Conservation (phyloP, 2,888 invertebrate species). For the Cybosia mesomella region DNA sequence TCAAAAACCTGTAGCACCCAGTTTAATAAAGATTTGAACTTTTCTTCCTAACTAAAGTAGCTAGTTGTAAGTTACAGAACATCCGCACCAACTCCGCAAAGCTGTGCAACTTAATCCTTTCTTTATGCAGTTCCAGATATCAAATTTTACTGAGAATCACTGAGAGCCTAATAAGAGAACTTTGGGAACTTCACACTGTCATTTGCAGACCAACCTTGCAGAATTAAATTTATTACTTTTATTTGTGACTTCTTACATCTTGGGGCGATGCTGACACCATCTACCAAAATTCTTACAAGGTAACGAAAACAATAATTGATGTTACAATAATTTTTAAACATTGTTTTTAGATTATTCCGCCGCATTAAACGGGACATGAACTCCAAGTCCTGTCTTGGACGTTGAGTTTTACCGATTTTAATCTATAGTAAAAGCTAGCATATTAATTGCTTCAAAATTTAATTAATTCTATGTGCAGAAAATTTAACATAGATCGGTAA, state of each 20-base stretch:
- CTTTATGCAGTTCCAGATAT: background rate
- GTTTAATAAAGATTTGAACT: background rate
- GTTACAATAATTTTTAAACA: too few relatives aligned
- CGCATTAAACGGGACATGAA: too few relatives aligned
- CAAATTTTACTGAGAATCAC: background rate
- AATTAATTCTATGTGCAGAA: background rate
- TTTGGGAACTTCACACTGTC: background rate
- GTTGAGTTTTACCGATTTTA: too few relatives aligned
- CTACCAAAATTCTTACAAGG: too few relatives aligned
- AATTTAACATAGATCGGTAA: conserved; percentile 13
- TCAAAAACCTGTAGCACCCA: background rate
- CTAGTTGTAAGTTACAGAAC: background rate
- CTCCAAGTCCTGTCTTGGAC: too few relatives aligned
- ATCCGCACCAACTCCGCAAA: background rate
- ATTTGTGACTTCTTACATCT: too few relatives aligned
- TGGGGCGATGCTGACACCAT: too few relatives aligned
- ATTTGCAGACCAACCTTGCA: background rate
- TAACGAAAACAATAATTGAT: too few relatives aligned
- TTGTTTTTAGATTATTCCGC: too few relatives aligned
- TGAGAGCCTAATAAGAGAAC: background rate
- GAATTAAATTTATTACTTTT: background rate
- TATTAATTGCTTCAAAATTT: too few relatives aligned
- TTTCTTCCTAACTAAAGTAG: background rate
- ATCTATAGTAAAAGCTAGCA: too few relatives aligned
- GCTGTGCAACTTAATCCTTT: background rate